Evolutionary conservation across 2,797 vertebrate genomes (phyloP).

Genomic region (Sylvia borin): DNA sequence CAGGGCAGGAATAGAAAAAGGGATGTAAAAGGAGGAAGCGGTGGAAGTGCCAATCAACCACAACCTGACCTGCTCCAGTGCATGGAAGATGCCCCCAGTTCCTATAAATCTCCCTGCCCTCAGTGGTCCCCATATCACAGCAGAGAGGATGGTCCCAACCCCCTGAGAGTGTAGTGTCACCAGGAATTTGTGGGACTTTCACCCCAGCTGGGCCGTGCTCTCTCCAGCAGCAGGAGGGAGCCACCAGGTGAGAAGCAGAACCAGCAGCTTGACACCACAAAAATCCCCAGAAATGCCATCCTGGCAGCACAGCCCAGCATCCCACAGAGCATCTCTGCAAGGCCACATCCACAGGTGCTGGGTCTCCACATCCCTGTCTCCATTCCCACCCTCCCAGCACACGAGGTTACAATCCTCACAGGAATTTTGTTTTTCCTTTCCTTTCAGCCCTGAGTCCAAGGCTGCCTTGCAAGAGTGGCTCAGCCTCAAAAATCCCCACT

Average conservation of each 20-base stretch:
- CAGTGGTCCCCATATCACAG: background rate
- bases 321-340: background rate
- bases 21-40: constrained; percentile 45
- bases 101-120: background rate
- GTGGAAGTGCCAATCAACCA: background rate
- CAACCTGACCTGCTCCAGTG: background rate
- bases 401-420: background rate
- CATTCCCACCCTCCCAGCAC: background rate
- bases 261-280: background rate
- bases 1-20: constrained; percentile 36
- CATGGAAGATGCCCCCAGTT: background rate
- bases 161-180: background rate
- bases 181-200: background rate
- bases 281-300: background rate
- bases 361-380: fast-evolving
- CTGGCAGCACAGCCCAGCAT: background rate
- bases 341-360: fast-evolving
- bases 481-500: background rate
- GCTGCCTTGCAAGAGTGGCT: background rate
- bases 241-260: background rate
- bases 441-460: background rate
- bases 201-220: fast-evolving
- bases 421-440: background rate
- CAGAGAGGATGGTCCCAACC: fast-evolving
- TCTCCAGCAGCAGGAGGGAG: background rate